Percentiles rank a stretch among this genome's conserved stretches.
These are phyloP conservation scores for Furcula furcula DNA, from an alignment of 2,888 invertebrate genomes.

Conservation along the genomic window DNA sequence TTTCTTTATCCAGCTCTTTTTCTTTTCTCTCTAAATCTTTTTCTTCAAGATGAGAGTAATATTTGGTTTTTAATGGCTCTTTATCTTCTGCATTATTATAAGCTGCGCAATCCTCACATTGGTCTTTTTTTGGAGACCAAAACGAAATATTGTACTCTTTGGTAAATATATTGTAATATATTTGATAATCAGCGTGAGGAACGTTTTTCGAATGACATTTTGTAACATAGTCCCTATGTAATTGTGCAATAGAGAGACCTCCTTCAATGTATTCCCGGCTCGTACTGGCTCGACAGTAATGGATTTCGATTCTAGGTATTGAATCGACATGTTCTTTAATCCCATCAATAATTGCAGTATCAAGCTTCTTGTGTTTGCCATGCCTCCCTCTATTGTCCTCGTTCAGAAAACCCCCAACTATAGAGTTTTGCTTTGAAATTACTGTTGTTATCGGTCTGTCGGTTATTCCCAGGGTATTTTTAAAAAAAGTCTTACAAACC, in stretches of 20 bases:
- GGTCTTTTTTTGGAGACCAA: slow-evolving; percentile 14
- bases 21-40: no score
- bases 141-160: slow-evolving; percentile 17
- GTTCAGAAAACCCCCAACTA: no score
- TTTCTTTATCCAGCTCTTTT: no score
- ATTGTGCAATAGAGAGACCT: slow-evolving; percentile 10
- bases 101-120: slow-evolving; percentile 13
- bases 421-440: no score
- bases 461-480: slow-evolving; percentile 2
- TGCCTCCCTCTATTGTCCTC: no score
- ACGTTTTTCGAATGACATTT: slow-evolving; percentile 6
- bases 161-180: slow-evolving; percentile 14
- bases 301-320: slow-evolving; percentile 14
- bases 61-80: slow-evolving; percentile 5
- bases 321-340: slow-evolving; percentile 18
- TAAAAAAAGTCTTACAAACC: no score
- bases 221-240: slow-evolving; percentile 14
- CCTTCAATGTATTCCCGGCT: slow-evolving; percentile 16
- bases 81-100: slow-evolving; percentile 7
- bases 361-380: no score
- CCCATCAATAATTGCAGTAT: slow-evolving; percentile 10
- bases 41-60: no score
- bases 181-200: slow-evolving; percentile 8
- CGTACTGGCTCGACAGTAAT: slow-evolving; percentile 14
- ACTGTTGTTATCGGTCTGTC: slow-evolving; percentile 6